A percentile compares a stretch with the other conserved stretches of the same genome.
phyloP scores from a whole-genome alignment of 1,140 invertebrate species.

The Orius insidiosus region DNA sequence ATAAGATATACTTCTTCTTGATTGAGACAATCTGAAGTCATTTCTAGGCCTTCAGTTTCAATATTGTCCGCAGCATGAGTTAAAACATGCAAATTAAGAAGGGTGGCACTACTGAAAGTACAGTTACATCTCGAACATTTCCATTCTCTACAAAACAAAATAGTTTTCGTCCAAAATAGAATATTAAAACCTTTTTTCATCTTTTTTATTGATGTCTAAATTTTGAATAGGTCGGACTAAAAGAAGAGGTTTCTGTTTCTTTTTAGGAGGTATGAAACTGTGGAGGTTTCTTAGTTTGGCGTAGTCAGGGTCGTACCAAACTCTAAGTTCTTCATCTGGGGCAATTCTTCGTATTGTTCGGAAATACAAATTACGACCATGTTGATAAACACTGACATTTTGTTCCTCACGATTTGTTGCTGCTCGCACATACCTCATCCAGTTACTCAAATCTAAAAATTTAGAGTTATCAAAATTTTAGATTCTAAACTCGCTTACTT shows the following conservation, averaged over 20 bases:
- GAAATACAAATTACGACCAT: constrained; percentile 47
- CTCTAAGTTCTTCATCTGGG: constrained; percentile 44
- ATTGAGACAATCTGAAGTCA: too few species aligned
- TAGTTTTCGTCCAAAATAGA: too few species aligned
- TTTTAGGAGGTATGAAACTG: neutral
- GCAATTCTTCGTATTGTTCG: constrained; percentile 41
- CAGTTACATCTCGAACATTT: constrained; percentile 36
- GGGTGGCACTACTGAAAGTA: constrained; percentile 33
- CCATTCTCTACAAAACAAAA: constrained; percentile 25
- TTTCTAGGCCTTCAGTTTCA: constrained; percentile 11
- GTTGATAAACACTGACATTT: constrained; percentile 52
- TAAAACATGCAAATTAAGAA: constrained; percentile 37
- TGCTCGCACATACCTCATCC: constrained; percentile 66
- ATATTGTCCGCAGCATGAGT: constrained; percentile 31
- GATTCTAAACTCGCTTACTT: constrained; percentile 31
- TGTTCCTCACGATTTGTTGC: constrained; percentile 43
- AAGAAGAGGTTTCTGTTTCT: neutral
- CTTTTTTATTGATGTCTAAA: neutral
- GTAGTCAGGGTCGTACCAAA: constrained; percentile 43
- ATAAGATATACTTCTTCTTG: too few species aligned
- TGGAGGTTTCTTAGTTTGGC: constrained; percentile 30
- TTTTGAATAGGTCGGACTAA: neutral
- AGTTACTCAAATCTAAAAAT: constrained; percentile 47
- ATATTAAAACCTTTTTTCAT: neutral
- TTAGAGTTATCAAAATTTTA: constrained; percentile 8